Percentiles rank a stretch among this genome's conserved stretches.
phyloP scores from a whole-genome alignment of 2,888 invertebrate species.

The Cephonodes hylas region DNA sequence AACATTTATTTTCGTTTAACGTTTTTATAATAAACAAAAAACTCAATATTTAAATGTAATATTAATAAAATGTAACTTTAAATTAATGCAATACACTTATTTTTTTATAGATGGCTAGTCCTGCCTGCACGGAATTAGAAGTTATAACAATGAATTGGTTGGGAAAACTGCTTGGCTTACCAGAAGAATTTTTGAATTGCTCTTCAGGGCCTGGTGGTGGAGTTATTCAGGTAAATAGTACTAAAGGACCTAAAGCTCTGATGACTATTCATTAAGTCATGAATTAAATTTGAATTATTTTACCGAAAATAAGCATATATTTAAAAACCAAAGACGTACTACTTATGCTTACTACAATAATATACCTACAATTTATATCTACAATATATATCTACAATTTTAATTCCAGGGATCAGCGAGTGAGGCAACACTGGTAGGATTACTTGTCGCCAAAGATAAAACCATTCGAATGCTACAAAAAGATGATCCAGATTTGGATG shows the following conservation, averaged over 20 bases:
- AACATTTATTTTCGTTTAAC: constrained; percentile 24
- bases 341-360: too few species aligned
- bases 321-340: too few species aligned
- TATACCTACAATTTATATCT: too few species aligned
- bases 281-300: too few species aligned
- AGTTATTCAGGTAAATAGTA: constrained; percentile 87
- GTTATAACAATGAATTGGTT: constrained; percentile 96
- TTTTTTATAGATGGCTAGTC: constrained; percentile 85
- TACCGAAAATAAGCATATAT: too few species aligned
- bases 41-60: background rate
- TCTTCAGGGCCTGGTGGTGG: constrained; percentile 91
- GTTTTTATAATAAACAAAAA: background rate
- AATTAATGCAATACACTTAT: too few species aligned
- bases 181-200: constrained; percentile 89
- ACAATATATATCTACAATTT: too few species aligned
- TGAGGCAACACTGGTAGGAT: constrained; percentile 91
- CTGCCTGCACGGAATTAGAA: constrained; percentile 95
- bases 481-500: constrained; percentile 82
- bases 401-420: constrained; percentile 93
- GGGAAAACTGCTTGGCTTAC: constrained; percentile 91
- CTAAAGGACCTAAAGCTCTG: too few species aligned
- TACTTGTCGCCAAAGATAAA: constrained; percentile 89
- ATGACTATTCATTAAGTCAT: too few species aligned
- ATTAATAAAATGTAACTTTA: background rate
- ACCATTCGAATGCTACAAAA: constrained; percentile 79